Evolutionary conservation across 2,113 vertebrate genomes (phyloP), one percentile per base, ranked within the genome.

Genomic region (Equus quagga): DNA sequence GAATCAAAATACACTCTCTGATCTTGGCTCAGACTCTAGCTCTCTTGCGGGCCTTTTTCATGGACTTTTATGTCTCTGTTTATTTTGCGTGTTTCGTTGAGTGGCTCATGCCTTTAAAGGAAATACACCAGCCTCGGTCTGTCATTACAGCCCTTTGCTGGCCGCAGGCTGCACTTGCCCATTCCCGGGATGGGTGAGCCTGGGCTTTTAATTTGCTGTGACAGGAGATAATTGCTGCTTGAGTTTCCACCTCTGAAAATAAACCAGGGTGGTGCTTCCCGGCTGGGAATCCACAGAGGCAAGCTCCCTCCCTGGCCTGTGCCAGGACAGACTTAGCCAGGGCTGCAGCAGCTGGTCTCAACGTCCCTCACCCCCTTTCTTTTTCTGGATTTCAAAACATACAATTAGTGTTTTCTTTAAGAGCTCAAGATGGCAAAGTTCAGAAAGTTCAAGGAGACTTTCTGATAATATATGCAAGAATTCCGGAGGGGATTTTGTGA

Each of bases 51-150:
- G 94, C 92, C 95, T 93, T 94, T 96, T 93, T 62, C 65, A 97
- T 98, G 97, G 98, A 98, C 82, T 98, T 98, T 98, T 98, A 98
- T 98, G 98, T 97, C 97, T 98, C 95, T 97, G 85, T 98, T 98
- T 98, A 98, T 98, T 18, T 80, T 95, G 86, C 96, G 96, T 98
- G 98, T 98, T 98, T 96, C 90, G 4, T 54, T 49, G 95, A 98
- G 87, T 98, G 97, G 94, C 93, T 97, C 97, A 93, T 95, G 93
- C 97, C 98, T 98, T 98, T 98, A 98, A 99, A 98, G 95, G 98
- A 97, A 97, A 97, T 62, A 46, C 86, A 93, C 96, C 89, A 96
- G 95, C 95, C 86, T 64, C 78, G 84, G 89, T 98, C 98, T 98
- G 96, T 99, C 98, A 98, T 98, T 96, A 82, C 51, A 64, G 98